These are phyloP conservation scores for Drosophila ercepeae DNA, from an alignment of 1,140 invertebrate species.

Conservation along the genomic window DNA sequence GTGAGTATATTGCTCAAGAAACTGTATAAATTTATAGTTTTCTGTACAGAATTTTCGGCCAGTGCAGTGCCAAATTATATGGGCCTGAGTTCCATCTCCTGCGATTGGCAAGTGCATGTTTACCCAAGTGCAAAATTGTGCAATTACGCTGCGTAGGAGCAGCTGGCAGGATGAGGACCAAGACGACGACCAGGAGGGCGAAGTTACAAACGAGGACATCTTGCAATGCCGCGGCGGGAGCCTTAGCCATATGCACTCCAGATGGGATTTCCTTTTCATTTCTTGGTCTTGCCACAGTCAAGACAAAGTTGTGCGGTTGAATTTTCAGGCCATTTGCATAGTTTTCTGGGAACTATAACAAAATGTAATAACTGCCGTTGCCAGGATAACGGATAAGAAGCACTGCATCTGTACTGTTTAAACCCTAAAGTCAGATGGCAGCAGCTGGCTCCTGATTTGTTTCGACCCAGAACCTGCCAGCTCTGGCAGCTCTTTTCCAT, in stretches of 20 bases:
- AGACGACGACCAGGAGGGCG: neutral
- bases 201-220: slow-evolving; percentile 9
- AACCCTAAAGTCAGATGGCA: slow-evolving; percentile 1
- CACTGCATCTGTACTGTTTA: slow-evolving; percentile 20
- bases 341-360: slow-evolving; percentile 25
- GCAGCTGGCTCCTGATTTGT: slow-evolving; percentile 6
- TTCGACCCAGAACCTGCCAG: slow-evolving; percentile 2
- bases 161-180: slow-evolving; percentile 12
- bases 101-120: slow-evolving; percentile 71
- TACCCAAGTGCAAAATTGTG: slow-evolving; percentile 76
- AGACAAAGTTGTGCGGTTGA: slow-evolving; percentile 40
- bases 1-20: no score
- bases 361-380: slow-evolving; percentile 34
- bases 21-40: no score
- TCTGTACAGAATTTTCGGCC: no score
- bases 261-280: slow-evolving; percentile 12
- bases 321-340: slow-evolving; percentile 52
- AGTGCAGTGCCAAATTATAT: slow-evolving; percentile 3
- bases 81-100: slow-evolving; percentile 7
- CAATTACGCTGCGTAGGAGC: slow-evolving; percentile 62
- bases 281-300: slow-evolving; percentile 14
- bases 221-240: slow-evolving; percentile 11
- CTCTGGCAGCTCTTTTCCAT: slow-evolving; percentile 3
- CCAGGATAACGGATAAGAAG: slow-evolving; percentile 26
- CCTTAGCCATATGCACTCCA: slow-evolving; percentile 33